These are phyloP conservation scores for Stegana nigrithorax DNA, from an alignment of 2,888 invertebrate species.

Conservation along the genomic window DNA sequence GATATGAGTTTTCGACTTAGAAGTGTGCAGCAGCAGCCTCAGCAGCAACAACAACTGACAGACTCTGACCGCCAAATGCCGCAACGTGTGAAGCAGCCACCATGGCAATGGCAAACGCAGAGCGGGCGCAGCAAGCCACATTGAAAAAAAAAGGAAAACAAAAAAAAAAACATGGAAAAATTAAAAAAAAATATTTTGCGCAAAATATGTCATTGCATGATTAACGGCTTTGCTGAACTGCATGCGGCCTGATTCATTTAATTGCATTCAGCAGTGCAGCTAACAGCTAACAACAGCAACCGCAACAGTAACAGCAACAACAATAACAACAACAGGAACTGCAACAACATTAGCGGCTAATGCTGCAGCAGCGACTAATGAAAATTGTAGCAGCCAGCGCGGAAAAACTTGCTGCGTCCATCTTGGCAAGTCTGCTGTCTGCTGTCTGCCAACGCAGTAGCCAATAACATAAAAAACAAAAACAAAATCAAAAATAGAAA, in stretches of 20 bases:
- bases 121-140: constrained; percentile 34
- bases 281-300: not conserved
- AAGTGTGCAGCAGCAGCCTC: constrained; percentile 16
- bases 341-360: constrained; percentile 10
- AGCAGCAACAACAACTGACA: too few species aligned
- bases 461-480: too few species aligned
- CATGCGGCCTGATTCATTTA: constrained; percentile 56
- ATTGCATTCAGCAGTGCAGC: constrained; percentile 54
- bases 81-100: not conserved
- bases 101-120: not conserved
- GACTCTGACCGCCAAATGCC: constrained; percentile 23
- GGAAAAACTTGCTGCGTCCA: constrained; percentile 14
- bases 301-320: constrained; percentile 8
- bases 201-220: constrained; percentile 55
- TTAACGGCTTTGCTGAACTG: constrained; percentile 56
- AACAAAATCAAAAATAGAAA: too few species aligned
- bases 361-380: constrained; percentile 1
- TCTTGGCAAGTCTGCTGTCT: constrained; percentile 20
- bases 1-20: not conserved
- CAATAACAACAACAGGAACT: not conserved
- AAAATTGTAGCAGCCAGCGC: constrained; percentile 11
- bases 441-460: too few species aligned
- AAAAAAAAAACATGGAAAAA: not conserved
- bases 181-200: constrained; percentile 7
- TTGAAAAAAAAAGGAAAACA: constrained; percentile 6